Percentiles rank a stretch among this genome's conserved stretches.
These are phyloP conservation scores for Taphrorychus bicolor DNA, from an alignment of 2,888 invertebrate species.

Conservation along the genomic window DNA sequence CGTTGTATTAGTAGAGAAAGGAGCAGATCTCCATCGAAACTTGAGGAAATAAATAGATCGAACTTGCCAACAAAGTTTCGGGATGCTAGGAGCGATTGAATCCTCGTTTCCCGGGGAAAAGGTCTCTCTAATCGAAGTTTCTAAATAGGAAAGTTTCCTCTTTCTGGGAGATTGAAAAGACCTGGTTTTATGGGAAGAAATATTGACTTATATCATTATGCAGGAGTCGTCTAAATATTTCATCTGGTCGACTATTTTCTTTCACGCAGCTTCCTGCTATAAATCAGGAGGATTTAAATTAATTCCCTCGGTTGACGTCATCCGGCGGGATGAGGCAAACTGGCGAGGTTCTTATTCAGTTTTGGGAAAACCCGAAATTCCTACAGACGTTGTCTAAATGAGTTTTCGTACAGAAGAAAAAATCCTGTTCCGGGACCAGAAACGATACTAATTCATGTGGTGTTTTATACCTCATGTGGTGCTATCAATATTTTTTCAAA, in stretches of 20 bases:
- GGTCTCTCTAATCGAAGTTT: conserved; percentile 28
- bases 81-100: conserved; percentile 30
- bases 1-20: conserved; percentile 16
- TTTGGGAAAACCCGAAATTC: neutral
- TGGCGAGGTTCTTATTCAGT: neutral
- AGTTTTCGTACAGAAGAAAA: no score
- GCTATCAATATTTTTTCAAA: no score
- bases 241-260: conserved; percentile 13
- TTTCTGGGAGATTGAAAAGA: conserved; percentile 3
- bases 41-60: conserved; percentile 25
- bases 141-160: conserved; percentile 15
- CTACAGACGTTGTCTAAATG: no score
- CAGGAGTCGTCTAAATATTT: neutral
- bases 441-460: no score
- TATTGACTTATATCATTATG: neutral
- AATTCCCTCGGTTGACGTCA: conserved; percentile 18
- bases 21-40: conserved; percentile 11
- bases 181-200: neutral
- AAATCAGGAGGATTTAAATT: conserved; percentile 26
- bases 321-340: conserved; percentile 12
- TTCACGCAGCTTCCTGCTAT: conserved; percentile 17
- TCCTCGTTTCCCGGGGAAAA: conserved; percentile 19
- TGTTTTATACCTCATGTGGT: no score
- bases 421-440: no score
- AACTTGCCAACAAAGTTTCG: conserved; percentile 29